Base-by-base conservation (phyloP, 2,113 vertebrate species). In the Spea multiplicata region DNA sequence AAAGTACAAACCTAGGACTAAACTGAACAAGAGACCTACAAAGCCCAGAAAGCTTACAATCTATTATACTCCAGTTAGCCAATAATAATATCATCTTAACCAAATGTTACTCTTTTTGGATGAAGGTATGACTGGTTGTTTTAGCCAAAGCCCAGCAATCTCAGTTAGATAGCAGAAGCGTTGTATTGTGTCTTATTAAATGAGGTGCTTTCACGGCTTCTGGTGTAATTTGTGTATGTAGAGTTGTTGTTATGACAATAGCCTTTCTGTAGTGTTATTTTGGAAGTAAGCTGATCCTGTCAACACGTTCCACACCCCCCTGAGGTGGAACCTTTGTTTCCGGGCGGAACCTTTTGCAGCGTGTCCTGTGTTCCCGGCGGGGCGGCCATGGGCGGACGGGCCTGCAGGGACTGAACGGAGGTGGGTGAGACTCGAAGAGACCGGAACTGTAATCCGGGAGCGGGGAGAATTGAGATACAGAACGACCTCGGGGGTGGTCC, bases 341-440 rank as follows among this genome's bases (percentile, higher is more conserved):
- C 57, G 10, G 71, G 55, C 48, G 59, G 82, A 67, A 75, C 66
- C 52, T 67, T 66, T 14, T 77, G 71, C 44, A 17, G 14, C 53
- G 3, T 7, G 52, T 49, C 59, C 53, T n/a, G 8, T 74, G 78
- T 80, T 80, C 78, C 78, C 78, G 78, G 78, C 71, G 78, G 78
- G 66, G 78, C 71, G 64, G 71, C 17, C 45, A 44, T 53, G 30
- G 8, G 62, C 52, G 78, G 71, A 80, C 78, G 46, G 78, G 78
- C 78, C 78, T 80, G 78, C 30, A 80, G 78, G 71, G 71, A 79
- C 75, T 45, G 77, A 16, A 49, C 53, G 66, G 73, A 55, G 66
- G 66, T n/a, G 70, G 76, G 68, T 70, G 65, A 78, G 75, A 64
- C 55, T 78, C 46, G 55, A 13, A 79, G 70, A 79, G 77, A 50